Conservation (phyloP, 92 coral and sea anemone genomes). For the Epizoanthus rinbou region DNA sequence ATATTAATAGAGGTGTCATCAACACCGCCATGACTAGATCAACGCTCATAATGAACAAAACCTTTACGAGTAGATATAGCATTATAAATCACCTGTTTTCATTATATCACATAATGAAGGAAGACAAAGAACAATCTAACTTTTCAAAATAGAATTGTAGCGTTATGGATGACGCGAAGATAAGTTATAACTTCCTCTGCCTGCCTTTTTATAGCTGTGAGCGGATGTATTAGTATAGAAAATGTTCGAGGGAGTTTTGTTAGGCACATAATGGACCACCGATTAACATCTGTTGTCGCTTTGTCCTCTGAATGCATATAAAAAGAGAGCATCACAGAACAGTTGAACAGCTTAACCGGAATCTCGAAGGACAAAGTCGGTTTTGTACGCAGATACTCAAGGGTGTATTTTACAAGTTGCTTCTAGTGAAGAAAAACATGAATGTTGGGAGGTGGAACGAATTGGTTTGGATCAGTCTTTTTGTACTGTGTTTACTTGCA, state of each 20-base stretch:
- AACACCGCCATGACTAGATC: background rate
- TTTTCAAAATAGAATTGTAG: background rate
- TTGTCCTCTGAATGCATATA: slow-evolving; percentile 7
- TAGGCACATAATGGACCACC: background rate
- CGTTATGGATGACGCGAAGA: background rate
- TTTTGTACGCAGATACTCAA: background rate
- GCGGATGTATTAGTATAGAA: slow-evolving; percentile 13
- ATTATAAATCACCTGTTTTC: background rate
- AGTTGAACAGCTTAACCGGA: background rate
- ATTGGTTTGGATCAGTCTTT: background rate
- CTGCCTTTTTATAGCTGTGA: background rate
- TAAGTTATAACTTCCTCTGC: background rate
- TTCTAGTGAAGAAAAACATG: background rate
- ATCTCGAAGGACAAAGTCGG: background rate
- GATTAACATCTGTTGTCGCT: background rate
- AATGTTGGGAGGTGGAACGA: background rate
- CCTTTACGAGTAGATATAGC: too few species aligned
- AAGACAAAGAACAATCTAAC: background rate
- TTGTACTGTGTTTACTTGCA: slow-evolving; percentile 10
- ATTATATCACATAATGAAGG: background rate
- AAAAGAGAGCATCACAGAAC: background rate
- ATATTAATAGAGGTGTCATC: too few species aligned
- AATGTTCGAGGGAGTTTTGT: background rate
- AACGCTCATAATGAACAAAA: background rate
- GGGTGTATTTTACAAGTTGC: too few species aligned